Base-by-base conservation (phyloP, 2,113 vertebrate genomes). In the Tragelaphus scriptus region DNA sequence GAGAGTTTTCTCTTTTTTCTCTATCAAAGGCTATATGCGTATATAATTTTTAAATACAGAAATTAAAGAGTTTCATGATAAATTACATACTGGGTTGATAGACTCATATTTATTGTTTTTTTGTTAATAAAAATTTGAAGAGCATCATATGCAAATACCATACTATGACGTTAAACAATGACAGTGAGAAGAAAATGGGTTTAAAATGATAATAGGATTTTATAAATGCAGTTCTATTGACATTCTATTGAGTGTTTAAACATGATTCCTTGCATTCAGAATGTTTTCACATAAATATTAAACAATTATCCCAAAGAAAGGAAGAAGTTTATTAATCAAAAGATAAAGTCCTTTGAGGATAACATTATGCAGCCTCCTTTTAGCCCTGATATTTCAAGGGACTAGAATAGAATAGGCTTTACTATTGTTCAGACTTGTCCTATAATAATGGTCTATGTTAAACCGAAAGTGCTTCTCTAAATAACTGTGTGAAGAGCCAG, bases 241-340 rank as follows among this genome's bases (percentile, higher is more conserved):
- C 68, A 90, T 85, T 93, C 26, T 81, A 88, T 47, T 93, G 80
- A 92, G 89, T 65, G 21, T 91, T 94, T 95, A 82, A 96, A 88
- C 94, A 88, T 88, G 68, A 68, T 26, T 89, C 87, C n/a, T 95
- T 93, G 36, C n/a, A 61, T 90, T 85, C 40, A 94, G 28, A 97
- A 80, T 87, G 23, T 85, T 94, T 95, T 91, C 53, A 93, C 25
- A 88, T 94, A 95, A 97, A 94, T 93, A 95, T 92, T 96, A 93
- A 96, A 90, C 25, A 87, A 95, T 88, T 92, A n/a, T 82, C 8
- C 94, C 53, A 86, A 82, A 63, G 49, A 90, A 93, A 85, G 9
- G 15, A 56, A 65, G 40, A 94, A 95, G 4, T 53, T 91, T 90
- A 88, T 82, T 94, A 63, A 95, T 88, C 17, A 93, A 97, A 86